Base-by-base conservation (phyloP, 53 echinoderm and acorn worm species). In the Glandiceps talaboti region DNA sequence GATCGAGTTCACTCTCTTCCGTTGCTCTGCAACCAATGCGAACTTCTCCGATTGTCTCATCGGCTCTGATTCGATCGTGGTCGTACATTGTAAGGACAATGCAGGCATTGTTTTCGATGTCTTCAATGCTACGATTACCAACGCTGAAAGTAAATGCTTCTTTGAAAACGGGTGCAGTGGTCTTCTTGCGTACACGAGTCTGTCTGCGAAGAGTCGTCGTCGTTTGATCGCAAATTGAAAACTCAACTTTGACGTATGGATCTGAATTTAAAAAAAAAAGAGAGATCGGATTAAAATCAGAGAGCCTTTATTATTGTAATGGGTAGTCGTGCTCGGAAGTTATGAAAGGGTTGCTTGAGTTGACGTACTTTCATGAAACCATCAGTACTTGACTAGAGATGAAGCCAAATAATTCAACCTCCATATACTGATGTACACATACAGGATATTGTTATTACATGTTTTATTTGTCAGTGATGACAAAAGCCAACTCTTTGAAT, bases 141-240 rank as follows among this genome's bases (percentile, higher is more conserved):
- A 45, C 64, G 64, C 6, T 12, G 76, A 94, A 87, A 25, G 84
- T 79, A 33, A 94, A 92, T 29, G 88, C 80, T 30, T 90, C 90
- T 77, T 91, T 90, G 78, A 90, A 94, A 75, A 89, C 85, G 28
- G 87, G 94, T 1, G 79, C 79, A 27, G 64, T 26, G 25, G 80
- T 85, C 75, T 80, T 73, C 27, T 81, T 79, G 32, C 84, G 85
- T 0, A 79, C 76, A 14, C 80, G 75, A 1, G 94, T 89, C 12
- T 78, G 85, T 28, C 81, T 82, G 1, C 64, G 64, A 12, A 45
- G 6, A 0, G 78, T 75, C 0, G 85, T 87, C 29, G 78, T 83
- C 33, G 91, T 75, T 73, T 81, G 74, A 31, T 77, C 78, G 28
- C 81, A 77, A 76, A 91, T 89, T 1, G 84, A 87, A 0, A 91